Conservation (phyloP, 1,140 invertebrate genomes). For the Drosophila sp. region DNA sequence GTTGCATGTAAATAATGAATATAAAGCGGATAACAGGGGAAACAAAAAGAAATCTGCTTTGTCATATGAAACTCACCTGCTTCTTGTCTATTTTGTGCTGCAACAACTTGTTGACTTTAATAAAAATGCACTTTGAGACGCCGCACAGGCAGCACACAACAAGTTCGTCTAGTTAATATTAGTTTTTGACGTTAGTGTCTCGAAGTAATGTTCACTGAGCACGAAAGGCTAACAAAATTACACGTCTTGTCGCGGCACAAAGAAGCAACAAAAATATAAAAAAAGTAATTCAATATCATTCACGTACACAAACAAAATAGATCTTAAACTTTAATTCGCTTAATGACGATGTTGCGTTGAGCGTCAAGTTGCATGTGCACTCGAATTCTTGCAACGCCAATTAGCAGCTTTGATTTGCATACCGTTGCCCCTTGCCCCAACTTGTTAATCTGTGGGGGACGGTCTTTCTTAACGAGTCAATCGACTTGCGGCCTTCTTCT, state of each 20-base stretch:
- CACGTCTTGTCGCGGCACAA: slow-evolving; percentile 36
- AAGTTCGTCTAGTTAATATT: slow-evolving; percentile 64
- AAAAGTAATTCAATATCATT: slow-evolving; percentile 37
- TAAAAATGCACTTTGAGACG: slow-evolving; percentile 65
- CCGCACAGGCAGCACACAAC: slow-evolving; percentile 49
- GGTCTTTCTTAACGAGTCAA: slow-evolving; percentile 27
- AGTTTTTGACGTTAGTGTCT: slow-evolving; percentile 50
- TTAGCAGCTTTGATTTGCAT: slow-evolving; percentile 45
- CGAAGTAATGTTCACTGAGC: slow-evolving; percentile 56
- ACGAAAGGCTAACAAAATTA: slow-evolving; percentile 46
- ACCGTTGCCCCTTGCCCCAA: not conserved
- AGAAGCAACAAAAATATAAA: slow-evolving; percentile 16
- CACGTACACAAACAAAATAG: slow-evolving; percentile 25
- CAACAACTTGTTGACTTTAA: slow-evolving; percentile 82
- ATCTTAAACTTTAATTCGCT: slow-evolving; percentile 22
- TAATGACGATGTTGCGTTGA: slow-evolving; percentile 18
- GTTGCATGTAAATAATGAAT: slow-evolving; percentile 27
- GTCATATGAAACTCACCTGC: slow-evolving; percentile 62
- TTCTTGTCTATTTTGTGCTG: slow-evolving; percentile 53
- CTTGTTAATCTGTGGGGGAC: not conserved
- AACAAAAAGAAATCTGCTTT: slow-evolving; percentile 23
- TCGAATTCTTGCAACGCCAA: slow-evolving; percentile 36
- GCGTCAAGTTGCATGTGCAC: slow-evolving; percentile 24
- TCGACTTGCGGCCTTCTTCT: not conserved
- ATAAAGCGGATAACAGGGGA: slow-evolving; percentile 3